phyloP scores from a whole-genome alignment of 2,888 invertebrate genomes.

The Spicauda simplicius region DNA sequence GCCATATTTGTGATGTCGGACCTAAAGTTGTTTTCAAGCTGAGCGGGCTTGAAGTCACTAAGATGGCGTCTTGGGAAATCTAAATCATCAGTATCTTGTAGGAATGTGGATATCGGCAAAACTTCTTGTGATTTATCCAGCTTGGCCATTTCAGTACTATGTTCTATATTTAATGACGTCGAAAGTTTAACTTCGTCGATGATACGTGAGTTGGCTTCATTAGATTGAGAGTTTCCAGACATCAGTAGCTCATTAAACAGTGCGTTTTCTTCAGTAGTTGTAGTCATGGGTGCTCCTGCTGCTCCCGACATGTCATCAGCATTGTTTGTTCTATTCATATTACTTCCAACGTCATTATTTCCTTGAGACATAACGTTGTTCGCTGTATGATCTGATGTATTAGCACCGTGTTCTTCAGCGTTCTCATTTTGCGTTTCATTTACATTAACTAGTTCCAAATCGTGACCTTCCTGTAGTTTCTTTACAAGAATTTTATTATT shows the following conservation, averaged over 20 bases:
- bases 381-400: slow-evolving; percentile 38
- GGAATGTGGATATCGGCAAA: slow-evolving; percentile 64
- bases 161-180: slow-evolving; percentile 27
- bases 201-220: slow-evolving; percentile 44
- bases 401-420: slow-evolving; percentile 58
- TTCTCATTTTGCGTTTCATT: slow-evolving; percentile 78
- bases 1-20: slow-evolving; percentile 42
- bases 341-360: slow-evolving; percentile 28
- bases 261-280: slow-evolving; percentile 41
- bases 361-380: slow-evolving; percentile 4
- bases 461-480: slow-evolving; percentile 84
- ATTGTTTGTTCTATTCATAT: slow-evolving; percentile 40
- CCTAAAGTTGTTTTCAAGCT: slow-evolving; percentile 44
- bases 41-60: slow-evolving; percentile 35
- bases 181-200: slow-evolving; percentile 40
- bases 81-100: slow-evolving; percentile 75
- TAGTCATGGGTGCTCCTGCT: slow-evolving; percentile 39
- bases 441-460: slow-evolving; percentile 69
- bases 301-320: slow-evolving; percentile 24
- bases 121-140: slow-evolving; percentile 44
- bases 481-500: slow-evolving; percentile 85
- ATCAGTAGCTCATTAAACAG: slow-evolving; percentile 51
- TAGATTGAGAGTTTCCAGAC: slow-evolving; percentile 47
- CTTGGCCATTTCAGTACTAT: slow-evolving; percentile 39
- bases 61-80: slow-evolving; percentile 50